Evolutionary conservation across 2,888 invertebrate species (phyloP), one percentile per base, ranked within the genome.

Genomic region (Bugulina stolonifera): DNA sequence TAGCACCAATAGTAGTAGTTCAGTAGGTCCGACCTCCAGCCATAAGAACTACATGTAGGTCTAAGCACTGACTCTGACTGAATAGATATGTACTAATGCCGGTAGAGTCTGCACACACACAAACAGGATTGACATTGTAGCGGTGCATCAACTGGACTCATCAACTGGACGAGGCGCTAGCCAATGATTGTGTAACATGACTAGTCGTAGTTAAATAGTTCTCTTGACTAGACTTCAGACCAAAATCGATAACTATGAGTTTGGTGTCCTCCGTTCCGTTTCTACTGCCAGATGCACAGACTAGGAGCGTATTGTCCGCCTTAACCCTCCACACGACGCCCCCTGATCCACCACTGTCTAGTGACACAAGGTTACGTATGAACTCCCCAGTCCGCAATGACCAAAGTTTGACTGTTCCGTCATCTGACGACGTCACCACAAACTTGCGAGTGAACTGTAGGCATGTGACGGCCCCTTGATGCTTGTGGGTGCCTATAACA

Each of bases 251-350:
- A 54, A 99, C 95, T 80, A 99, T 89, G 43, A 99, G 89, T 85
- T 99, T 99, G 10, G 99, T 99, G 86, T 98, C 98, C 86, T 99
- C 99, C 3, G 97, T 98, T 73, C 97, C 97, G 83, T 98, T 99
- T 54, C 99, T 90, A 76, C 96, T 97, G 73, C 99, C 99, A 25
- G 98, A 98, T 1, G 99, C 99, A 86, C 98, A 99, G 71, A 98
- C 94, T 75, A 99, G 89, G 85, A 96, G 95, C 27, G 97, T 97
- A 81, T 95, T 92, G 79, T 93, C 95, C 72, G 97, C 95, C 73
- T 92, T 77, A 76, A 99, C 95, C 69, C 98, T 89, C 99, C 99
- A 99, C 22, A 99, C 98, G 27, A 99, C 99, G 69, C 98, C 99
- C 1, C 99, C 99, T 69, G 93, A 93, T 1, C 97, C 97, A 32